Evolutionary conservation across 2,797 vertebrate species (phyloP), one percentile per base, ranked within the genome.

Genomic region (Crocodylus rhombifer): DNA sequence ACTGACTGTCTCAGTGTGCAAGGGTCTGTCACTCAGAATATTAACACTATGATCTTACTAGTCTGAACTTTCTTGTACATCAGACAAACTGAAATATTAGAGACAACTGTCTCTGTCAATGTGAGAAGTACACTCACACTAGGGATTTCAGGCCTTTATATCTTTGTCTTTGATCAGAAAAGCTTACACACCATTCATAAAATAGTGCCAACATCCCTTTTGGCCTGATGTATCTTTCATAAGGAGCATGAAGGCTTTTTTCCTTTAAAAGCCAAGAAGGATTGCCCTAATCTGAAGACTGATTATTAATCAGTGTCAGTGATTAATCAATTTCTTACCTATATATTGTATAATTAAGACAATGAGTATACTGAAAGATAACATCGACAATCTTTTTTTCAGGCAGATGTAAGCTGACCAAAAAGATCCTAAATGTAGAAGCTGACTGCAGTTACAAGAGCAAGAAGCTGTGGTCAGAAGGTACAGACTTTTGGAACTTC

Each of bases 131-230:
- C 42, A 62, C 61, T 30, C 58, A 4, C 91, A 84, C 4, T 21
- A 26, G 42, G 80, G 71, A 89, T 7, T 21, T 42, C 69, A 65
- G 26, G 30, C n/a, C 81, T 74, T 26, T 16, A 60, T 63, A 79
- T 14, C 7, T 5, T 28, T 84, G 17, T 64, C 57, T 51, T 57
- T 33, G 58, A 25, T 26, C 10, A 4, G 26, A 77, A 86, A 23
- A 65, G 42, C 30, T 93, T 78, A 82, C 5, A n/a, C 14, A 33
- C 13, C n/a, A 23, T 28, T 91, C 36, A 14, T 64, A 30, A 63
- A 82, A 36, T 60, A 84, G 60, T 67, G 73, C 18, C 80, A 51
- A 87, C 26, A 82, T 58, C 5, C 1, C 7, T 89, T 94, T 84
- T 81, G 79, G 82, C 83, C 75, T 42, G 77, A 56, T 81, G 77